Percentiles rank a stretch among this genome's conserved stretches.
Conservation (phyloP, 2,113 vertebrate species). For the Ammodytes dubius region DNA sequence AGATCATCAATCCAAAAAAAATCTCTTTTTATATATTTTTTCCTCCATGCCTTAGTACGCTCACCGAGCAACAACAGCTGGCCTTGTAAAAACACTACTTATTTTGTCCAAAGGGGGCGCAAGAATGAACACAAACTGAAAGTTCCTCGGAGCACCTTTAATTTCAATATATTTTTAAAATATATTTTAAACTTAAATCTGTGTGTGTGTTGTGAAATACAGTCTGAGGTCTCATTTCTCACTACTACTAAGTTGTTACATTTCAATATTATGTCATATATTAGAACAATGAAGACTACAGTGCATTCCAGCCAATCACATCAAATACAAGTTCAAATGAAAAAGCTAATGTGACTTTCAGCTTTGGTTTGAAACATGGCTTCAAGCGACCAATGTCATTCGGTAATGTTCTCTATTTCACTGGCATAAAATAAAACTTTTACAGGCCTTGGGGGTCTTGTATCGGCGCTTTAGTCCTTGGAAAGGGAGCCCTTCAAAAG, state of each 20-base stretch:
- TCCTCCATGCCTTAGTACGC: too few relatives aligned
- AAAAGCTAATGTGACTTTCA: neutral
- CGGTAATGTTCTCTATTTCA: neutral
- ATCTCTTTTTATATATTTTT: too few relatives aligned
- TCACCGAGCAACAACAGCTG: too few relatives aligned
- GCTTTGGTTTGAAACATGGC: neutral
- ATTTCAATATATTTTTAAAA: too few relatives aligned
- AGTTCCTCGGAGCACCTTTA: too few relatives aligned
- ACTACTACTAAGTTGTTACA: neutral
- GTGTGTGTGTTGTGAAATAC: neutral
- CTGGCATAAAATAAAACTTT: constrained; percentile 15
- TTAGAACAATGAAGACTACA: neutral
- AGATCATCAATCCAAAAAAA: too few relatives aligned
- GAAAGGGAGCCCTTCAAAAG: constrained; percentile 9
- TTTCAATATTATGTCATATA: neutral
- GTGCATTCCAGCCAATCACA: neutral
- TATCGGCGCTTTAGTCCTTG: neutral
- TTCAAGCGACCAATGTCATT: neutral
- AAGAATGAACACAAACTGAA: too few relatives aligned
- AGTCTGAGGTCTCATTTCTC: neutral
- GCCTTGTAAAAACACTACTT: too few relatives aligned
- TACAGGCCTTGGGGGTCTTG: neutral
- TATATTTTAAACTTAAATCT: too few relatives aligned
- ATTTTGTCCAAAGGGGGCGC: too few relatives aligned
- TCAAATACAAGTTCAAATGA: constrained; percentile 2